phyloP scores from a whole-genome alignment of 2,113 vertebrate genomes.

The Boulengerochromis microlepis region DNA sequence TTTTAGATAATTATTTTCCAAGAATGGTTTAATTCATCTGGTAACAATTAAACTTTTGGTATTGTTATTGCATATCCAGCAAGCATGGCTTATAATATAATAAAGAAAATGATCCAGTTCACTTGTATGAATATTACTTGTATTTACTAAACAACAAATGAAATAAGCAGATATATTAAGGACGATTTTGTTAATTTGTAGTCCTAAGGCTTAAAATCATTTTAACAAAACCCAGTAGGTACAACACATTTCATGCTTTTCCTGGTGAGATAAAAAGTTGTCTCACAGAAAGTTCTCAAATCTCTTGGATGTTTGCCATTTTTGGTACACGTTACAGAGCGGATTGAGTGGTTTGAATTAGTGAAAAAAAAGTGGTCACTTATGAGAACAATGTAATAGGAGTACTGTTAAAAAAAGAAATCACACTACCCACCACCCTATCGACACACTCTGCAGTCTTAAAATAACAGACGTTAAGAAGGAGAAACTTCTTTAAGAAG shows the following conservation, averaged over 20 bases:
- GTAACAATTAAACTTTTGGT: background rate
- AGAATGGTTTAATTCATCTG: background rate
- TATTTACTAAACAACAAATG: background rate
- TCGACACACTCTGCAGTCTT: background rate
- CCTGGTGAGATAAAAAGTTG: background rate
- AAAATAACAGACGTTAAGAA: conserved; percentile 31
- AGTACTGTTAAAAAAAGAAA: background rate
- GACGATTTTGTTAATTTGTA: background rate
- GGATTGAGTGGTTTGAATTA: background rate
- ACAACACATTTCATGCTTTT: background rate
- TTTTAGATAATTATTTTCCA: background rate
- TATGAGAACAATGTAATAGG: conserved; percentile 2
- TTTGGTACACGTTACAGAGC: background rate
- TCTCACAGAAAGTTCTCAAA: background rate
- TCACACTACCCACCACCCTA: background rate
- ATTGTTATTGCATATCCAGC: background rate
- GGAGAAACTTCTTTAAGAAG: conserved; percentile 13
- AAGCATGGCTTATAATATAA: background rate
- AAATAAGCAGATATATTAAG: background rate
- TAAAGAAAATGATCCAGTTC: background rate
- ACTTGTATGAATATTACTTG: background rate
- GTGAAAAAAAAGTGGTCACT: background rate
- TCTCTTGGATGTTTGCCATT: background rate
- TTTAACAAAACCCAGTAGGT: background rate
- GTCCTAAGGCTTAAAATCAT: background rate